phyloP scores from a whole-genome alignment of 2,113 vertebrate species.

The Chamaetylas fuelleborni region DNA sequence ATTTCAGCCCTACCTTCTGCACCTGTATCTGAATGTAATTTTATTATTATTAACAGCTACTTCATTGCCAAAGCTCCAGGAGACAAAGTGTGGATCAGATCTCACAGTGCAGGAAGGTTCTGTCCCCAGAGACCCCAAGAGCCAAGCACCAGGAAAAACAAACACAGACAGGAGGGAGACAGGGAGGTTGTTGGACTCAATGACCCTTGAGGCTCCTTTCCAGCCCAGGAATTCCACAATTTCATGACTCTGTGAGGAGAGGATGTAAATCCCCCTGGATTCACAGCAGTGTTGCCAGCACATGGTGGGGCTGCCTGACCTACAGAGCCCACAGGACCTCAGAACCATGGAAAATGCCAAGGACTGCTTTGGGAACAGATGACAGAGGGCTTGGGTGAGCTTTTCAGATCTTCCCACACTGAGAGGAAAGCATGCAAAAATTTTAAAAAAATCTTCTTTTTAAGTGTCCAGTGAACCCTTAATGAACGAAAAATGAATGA shows the following conservation, averaged over 20 bases:
- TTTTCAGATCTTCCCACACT: background rate
- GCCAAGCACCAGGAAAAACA: background rate
- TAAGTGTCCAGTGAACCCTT: background rate
- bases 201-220: background rate
- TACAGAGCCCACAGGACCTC: rapidly evolving
- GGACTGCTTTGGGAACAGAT: background rate
- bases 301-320: background rate
- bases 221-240: background rate
- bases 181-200: background rate
- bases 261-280: background rate
- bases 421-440: background rate
- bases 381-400: background rate
- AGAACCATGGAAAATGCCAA: rapidly evolving
- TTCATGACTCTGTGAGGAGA: background rate
- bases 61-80: background rate
- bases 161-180: background rate
- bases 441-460: background rate
- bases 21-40: background rate
- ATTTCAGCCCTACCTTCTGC: background rate
- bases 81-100: background rate
- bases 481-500: rapidly evolving
- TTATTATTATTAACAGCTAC: background rate
- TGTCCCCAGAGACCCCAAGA: background rate
- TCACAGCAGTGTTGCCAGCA: background rate
- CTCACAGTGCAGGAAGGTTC: background rate